phyloP scores from a whole-genome alignment of 2,797 vertebrate genomes.

The Corythornis leucogaster region DNA sequence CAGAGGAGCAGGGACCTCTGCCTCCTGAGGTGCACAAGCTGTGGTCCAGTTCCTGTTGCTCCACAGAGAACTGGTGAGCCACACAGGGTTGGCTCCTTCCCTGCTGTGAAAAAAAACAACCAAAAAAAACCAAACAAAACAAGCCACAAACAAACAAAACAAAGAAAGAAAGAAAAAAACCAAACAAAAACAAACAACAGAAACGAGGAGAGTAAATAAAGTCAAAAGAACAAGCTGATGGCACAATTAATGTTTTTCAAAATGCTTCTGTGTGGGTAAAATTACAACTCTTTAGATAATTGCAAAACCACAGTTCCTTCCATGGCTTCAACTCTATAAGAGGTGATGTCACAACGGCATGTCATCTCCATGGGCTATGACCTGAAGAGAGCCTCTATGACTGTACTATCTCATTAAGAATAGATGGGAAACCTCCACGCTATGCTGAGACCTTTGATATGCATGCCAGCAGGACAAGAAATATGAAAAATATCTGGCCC shows the following conservation, averaged over 20 bases:
- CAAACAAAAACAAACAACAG: too few relatives aligned
- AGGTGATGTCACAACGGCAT: not conserved
- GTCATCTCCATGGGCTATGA: not conserved
- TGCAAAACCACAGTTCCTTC: not conserved
- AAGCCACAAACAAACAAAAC: too few relatives aligned
- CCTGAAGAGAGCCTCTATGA: not conserved
- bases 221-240: not conserved
- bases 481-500: not conserved
- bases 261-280: not conserved
- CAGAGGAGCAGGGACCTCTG: not conserved
- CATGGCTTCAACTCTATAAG: not conserved
- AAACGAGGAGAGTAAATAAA: not conserved
- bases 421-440: not conserved
- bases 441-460: not conserved
- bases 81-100: not conserved
- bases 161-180: not conserved
- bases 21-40: not conserved
- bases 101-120: not conserved
- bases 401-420: not conserved
- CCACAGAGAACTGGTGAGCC: not conserved
- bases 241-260: not conserved
- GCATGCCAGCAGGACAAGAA: not conserved
- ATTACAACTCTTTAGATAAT: not conserved
- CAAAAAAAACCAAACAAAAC: too few relatives aligned
- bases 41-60: not conserved